Evolutionary conservation across 1,140 invertebrate genomes (phyloP).

Genomic region (Acromyrmex charruanus): DNA sequence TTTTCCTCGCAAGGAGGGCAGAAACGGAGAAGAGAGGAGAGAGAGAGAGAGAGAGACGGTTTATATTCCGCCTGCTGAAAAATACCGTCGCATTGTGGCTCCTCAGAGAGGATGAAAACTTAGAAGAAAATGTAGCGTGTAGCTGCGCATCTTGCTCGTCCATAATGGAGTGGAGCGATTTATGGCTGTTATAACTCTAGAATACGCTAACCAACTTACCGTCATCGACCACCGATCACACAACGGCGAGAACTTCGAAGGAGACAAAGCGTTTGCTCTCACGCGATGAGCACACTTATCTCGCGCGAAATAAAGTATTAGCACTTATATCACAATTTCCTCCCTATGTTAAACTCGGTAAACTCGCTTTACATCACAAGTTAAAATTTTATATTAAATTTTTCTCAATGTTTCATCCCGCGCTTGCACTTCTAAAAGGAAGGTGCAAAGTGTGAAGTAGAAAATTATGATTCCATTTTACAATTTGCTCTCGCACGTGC

Average conservation of each 20-base stretch:
- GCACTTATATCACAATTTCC: neutral
- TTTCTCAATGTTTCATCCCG: slow-evolving; percentile 4
- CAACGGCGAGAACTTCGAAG: slow-evolving; percentile 17
- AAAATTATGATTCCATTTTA: slow-evolving; percentile 38
- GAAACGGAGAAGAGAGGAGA: neutral
- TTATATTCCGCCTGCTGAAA: slow-evolving; percentile 64
- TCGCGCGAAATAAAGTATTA: neutral
- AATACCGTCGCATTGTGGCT: slow-evolving; percentile 67
- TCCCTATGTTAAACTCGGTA: neutral
- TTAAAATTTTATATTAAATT: slow-evolving; percentile 11
- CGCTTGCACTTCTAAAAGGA: neutral
- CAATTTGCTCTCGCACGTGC: slow-evolving; percentile 29
- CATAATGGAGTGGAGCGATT: slow-evolving; percentile 57
- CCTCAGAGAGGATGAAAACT: slow-evolving; percentile 37
- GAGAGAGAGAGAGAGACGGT: neutral
- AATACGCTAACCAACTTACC: slow-evolving; percentile 64
- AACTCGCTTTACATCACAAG: neutral
- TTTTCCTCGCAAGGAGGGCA: slow-evolving; percentile 4
- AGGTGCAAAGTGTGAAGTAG: neutral
- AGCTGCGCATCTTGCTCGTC: slow-evolving; percentile 23
- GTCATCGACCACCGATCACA: slow-evolving; percentile 43
- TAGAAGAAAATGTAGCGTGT: slow-evolving; percentile 58
- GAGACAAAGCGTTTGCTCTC: slow-evolving; percentile 42
- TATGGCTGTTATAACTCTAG: slow-evolving; percentile 66
- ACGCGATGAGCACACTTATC: slow-evolving; percentile 28